Evolutionary conservation across 2,113 vertebrate genomes (phyloP).

Genomic region (Brienomyrus brachyistius): DNA sequence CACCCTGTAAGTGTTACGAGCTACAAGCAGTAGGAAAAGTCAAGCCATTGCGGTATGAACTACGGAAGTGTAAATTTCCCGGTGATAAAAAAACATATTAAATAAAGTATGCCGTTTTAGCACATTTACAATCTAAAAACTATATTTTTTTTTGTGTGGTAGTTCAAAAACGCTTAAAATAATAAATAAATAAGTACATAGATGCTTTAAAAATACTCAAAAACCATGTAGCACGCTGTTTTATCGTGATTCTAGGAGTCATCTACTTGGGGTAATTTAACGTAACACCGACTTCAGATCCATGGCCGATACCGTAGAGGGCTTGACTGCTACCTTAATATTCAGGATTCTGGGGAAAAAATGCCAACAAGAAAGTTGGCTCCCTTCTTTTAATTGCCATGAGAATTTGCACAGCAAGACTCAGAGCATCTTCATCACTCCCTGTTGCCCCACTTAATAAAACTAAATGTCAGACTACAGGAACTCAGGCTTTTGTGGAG

Average conservation of each 20-base stretch:
- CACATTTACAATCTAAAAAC: neutral
- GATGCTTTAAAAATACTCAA: neutral
- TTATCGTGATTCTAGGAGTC: neutral
- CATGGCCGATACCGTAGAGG: neutral
- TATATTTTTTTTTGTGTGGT: neutral
- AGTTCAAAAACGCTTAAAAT: neutral
- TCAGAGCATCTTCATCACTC: neutral
- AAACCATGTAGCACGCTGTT: neutral
- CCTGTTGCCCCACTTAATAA: neutral
- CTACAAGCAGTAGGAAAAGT: neutral
- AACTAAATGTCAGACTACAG: neutral
- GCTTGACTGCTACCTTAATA: neutral
- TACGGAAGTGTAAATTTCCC: neutral
- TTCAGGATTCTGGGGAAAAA: neutral
- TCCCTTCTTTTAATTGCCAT: neutral
- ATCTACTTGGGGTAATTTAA: neutral
- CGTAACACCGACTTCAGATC: neutral
- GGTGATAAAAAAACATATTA: neutral
- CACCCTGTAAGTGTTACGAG: neutral
- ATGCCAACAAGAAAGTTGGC: neutral
- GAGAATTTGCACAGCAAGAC: neutral
- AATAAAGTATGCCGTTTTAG: neutral
- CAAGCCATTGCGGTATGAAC: neutral
- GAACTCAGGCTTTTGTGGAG: neutral
- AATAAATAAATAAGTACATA: too few relatives aligned